Percentiles rank a stretch among this genome's conserved stretches.
phyloP scores from a whole-genome alignment of 2,113 vertebrate species.

The Rynchops niger region DNA sequence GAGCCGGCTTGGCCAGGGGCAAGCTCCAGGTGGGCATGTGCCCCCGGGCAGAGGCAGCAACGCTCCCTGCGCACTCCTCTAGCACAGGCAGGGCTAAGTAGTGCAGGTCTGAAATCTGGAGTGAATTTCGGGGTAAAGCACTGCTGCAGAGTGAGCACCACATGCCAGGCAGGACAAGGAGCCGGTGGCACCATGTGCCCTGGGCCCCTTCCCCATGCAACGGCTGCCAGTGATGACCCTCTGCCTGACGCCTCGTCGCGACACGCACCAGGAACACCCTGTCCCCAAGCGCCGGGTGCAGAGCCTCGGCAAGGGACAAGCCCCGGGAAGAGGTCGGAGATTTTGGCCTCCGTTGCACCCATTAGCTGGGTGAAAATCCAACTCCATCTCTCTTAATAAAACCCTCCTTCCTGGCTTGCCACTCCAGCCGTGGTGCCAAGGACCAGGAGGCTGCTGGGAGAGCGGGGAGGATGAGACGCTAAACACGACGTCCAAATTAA shows the following conservation, averaged over 20 bases:
- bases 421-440: slow-evolving; percentile 1
- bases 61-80: rapidly evolving
- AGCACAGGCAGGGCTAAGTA: rapidly evolving
- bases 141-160: neutral
- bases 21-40: rapidly evolving
- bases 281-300: neutral
- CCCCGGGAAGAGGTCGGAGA: neutral
- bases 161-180: neutral
- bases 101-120: neutral
- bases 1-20: neutral
- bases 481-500: neutral
- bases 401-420: neutral
- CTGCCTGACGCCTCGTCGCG: rapidly evolving
- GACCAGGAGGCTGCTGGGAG: slow-evolving; percentile 50
- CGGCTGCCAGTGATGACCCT: rapidly evolving
- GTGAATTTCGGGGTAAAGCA: neutral
- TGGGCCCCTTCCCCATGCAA: rapidly evolving
- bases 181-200: rapidly evolving
- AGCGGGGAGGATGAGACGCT: neutral
- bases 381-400: neutral
- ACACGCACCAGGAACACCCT: rapidly evolving
- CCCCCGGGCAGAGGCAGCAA: neutral
- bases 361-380: slow-evolving; percentile 1
- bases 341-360: neutral
- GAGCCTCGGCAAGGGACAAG: neutral